A percentile compares a stretch with the other conserved stretches of the same genome.
These are phyloP conservation scores for Cygnus atratus DNA, from an alignment of 2,113 vertebrate genomes.

Conservation along the genomic window DNA sequence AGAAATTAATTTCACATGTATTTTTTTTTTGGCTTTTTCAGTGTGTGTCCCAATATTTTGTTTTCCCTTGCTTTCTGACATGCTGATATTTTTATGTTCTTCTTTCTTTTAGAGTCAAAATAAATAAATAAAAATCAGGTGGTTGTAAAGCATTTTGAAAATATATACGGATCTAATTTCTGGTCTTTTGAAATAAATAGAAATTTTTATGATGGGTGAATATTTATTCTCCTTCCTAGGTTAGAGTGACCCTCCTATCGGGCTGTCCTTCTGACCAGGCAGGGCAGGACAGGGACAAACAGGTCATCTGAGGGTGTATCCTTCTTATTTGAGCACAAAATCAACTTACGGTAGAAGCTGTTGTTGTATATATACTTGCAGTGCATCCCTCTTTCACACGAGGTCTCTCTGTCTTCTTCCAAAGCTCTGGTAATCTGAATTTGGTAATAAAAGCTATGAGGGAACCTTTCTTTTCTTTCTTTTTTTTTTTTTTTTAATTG, in stretches of 20 bases:
- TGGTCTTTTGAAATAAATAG: background rate
- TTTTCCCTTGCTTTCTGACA: background rate
- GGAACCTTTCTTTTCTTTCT: background rate
- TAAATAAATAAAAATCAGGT: background rate
- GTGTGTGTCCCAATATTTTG: background rate
- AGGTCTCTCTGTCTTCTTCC: background rate
- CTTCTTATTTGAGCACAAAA: background rate
- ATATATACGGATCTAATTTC: rapidly evolving
- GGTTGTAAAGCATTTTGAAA: background rate
- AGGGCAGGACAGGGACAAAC: background rate
- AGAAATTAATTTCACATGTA: background rate
- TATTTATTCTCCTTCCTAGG: background rate
- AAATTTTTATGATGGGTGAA: background rate
- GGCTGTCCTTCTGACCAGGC: background rate
- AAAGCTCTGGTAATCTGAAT: background rate
- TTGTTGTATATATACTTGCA: background rate
- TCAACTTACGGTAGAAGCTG: background rate
- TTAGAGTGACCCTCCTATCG: background rate
- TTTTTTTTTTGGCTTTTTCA: background rate
- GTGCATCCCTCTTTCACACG: background rate
- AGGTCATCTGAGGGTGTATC: background rate
- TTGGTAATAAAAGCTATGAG: background rate
- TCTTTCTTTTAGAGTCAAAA: background rate
- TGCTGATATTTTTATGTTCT: background rate
- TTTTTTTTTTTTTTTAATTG: background rate